Evolutionary conservation across 2,797 vertebrate genomes (phyloP), one percentile per base, ranked within the genome.

Genomic region (Microctenopoma steveboyesi): DNA sequence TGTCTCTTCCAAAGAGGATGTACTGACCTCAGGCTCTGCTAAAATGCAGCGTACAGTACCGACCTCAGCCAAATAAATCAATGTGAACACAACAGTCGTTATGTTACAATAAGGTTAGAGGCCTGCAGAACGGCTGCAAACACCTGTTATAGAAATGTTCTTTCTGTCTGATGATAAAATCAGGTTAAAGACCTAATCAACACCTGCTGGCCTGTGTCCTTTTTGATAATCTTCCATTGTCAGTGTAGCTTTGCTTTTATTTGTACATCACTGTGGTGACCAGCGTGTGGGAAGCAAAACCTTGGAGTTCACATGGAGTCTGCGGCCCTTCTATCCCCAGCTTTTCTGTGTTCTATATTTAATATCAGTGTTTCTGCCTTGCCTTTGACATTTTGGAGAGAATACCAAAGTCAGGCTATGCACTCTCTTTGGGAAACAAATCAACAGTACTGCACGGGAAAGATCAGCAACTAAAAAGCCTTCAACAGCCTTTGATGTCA

Each of bases 401-500:
- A 60, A 60, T 10, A 15, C 16, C 14, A 25, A 28, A 59, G 46
- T 43, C n/a, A 58, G 54, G 40, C 30, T 42, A 35, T 58, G 47
- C 35, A 11, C 50, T 25, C 7, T 42, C 16, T 25, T 16, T 27
- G 30, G 10, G 27, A 73, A 54, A 61, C 14, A 35, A 46, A 25
- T 40, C 22, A 22, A 46, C 45, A 37, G 45, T 49, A 49, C 28
- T 15, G 56, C 18, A 39, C 16, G 5, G 25, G 22, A 14, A 52
- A 54, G 33, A 39, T 74, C 51, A 50, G 45, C 0, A 2, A 27
- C 64, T 52, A n/a, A 10, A 53, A 39, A 60, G 57, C 18, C 27
- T 53, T 69, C 30, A 28, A 3, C 8, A 18, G 22, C 11, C 37
- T 74, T 68, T 74, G 72, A 67, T 74, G 46, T 50, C 28, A 55